Conservation (phyloP, 1,140 invertebrate species). For the Temnothorax curvispinosus region DNA sequence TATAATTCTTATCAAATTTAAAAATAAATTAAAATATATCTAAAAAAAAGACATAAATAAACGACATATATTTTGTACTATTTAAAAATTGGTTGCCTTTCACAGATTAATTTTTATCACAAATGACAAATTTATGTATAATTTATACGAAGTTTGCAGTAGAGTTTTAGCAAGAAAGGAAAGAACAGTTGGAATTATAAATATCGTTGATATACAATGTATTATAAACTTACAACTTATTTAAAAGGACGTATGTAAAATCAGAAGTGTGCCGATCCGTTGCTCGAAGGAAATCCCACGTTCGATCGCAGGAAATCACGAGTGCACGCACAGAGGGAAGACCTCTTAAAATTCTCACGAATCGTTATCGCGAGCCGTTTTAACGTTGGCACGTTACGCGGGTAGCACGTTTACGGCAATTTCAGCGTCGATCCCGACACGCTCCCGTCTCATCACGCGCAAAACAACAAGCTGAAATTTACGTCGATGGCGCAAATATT, state of each 20-base stretch:
- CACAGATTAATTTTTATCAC: neutral
- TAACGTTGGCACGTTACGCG: constrained; percentile 20
- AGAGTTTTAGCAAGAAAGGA: neutral
- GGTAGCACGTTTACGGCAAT: constrained; percentile 28
- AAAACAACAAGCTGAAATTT: constrained; percentile 8
- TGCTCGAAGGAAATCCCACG: neutral
- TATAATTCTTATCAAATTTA: neutral
- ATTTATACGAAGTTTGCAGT: neutral
- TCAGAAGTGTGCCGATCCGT: neutral
- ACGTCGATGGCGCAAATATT: constrained; percentile 19
- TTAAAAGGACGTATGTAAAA: constrained; percentile 9
- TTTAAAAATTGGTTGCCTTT: neutral
- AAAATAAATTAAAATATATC: neutral
- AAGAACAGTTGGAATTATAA: neutral
- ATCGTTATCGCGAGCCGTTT: constrained; percentile 21
- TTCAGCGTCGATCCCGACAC: neutral
- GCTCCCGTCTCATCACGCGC: constrained; percentile 6
- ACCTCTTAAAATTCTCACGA: constrained; percentile 38
- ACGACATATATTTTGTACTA: neutral
- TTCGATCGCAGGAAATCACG: neutral
- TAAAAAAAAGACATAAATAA: neutral
- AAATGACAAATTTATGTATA: neutral
- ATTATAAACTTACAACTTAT: neutral
- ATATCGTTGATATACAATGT: neutral
- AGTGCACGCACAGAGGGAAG: neutral